These are phyloP conservation scores for Tromatobia lineatoria DNA, from an alignment of 2,888 invertebrate genomes.

Conservation along the genomic window DNA sequence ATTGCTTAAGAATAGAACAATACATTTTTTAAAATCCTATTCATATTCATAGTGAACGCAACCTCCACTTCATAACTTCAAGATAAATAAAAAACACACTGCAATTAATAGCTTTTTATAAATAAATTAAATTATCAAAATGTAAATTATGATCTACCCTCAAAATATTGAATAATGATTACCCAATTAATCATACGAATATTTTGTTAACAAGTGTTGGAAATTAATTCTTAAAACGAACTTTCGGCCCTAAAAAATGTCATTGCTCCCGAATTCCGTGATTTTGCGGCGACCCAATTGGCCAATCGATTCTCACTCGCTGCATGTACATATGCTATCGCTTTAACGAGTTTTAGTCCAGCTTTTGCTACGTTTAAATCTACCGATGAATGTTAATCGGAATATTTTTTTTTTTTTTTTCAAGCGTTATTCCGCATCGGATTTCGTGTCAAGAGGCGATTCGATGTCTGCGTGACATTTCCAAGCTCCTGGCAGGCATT, in stretches of 20 bases:
- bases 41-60: too few species aligned
- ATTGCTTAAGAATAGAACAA: too few species aligned
- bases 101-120: too few species aligned
- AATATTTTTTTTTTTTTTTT: neutral
- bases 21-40: too few species aligned
- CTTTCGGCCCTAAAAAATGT: neutral
- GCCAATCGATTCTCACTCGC: neutral
- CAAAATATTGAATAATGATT: too few species aligned
- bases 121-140: too few species aligned
- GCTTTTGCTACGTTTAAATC: neutral
- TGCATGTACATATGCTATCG: neutral
- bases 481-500: neutral
- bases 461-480: conserved; percentile 15
- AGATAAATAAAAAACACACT: too few species aligned
- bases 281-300: neutral
- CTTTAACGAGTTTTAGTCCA: neutral
- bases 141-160: too few species aligned
- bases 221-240: too few species aligned
- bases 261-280: neutral
- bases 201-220: too few species aligned
- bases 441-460: neutral
- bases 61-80: too few species aligned
- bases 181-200: too few species aligned
- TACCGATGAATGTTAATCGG: neutral
- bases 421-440: conserved; percentile 1